These are phyloP conservation scores for Ctenicera cuprea DNA, from an alignment of 2,888 invertebrate genomes.

Conservation along the genomic window DNA sequence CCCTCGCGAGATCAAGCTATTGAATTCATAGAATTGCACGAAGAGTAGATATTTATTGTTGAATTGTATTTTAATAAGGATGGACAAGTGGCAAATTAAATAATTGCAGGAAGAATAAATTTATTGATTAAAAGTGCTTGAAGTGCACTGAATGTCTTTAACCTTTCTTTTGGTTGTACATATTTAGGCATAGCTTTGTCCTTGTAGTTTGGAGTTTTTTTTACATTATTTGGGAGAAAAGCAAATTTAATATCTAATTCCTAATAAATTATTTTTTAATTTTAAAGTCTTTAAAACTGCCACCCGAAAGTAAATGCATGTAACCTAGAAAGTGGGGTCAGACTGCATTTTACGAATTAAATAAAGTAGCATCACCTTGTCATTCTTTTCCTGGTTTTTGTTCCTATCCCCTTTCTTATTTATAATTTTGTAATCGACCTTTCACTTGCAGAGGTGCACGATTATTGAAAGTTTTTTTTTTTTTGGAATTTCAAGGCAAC, in stretches of 20 bases:
- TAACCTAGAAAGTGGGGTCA: constrained; percentile 19
- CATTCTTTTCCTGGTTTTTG: neutral
- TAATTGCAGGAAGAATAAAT: constrained; percentile 53
- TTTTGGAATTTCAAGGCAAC: too few species aligned
- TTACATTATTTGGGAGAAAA: too few species aligned
- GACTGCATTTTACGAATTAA: neutral
- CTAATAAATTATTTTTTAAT: too few species aligned
- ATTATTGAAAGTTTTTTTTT: too few species aligned
- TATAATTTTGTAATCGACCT: too few species aligned
- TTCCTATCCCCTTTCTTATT: neutral
- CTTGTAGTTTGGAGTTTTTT: neutral
- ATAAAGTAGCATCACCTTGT: neutral
- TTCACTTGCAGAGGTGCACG: too few species aligned
- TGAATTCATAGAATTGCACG: constrained; percentile 27
- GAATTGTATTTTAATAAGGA: constrained; percentile 44
- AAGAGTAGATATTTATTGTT: constrained; percentile 35
- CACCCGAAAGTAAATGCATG: neutral
- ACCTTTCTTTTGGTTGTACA: constrained; percentile 29
- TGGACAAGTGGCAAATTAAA: constrained; percentile 47
- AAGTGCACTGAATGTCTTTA: constrained; percentile 49
- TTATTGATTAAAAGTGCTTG: constrained; percentile 47
- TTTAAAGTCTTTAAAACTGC: neutral
- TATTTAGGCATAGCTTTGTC: neutral
- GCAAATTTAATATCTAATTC: too few species aligned
- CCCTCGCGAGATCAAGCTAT: neutral